phyloP scores from a whole-genome alignment of 1,140 invertebrate genomes.

The Pachypeltis micranthus region DNA sequence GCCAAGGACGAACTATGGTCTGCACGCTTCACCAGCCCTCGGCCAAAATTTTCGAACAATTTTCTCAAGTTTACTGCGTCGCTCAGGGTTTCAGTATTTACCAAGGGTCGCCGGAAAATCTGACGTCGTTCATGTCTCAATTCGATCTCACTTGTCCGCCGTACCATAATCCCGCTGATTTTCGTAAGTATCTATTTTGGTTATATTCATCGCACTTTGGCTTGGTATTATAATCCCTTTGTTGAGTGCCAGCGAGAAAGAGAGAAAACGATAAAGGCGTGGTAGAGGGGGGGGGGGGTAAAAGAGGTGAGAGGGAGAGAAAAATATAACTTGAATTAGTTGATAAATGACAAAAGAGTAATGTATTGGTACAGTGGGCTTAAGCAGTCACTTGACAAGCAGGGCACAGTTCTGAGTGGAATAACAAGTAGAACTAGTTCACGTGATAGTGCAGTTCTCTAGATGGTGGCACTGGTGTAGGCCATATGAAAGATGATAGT shows the following conservation, averaged over 20 bases:
- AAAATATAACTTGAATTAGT: too few species aligned
- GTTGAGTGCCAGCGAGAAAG: background rate
- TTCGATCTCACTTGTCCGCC: conserved; percentile 44
- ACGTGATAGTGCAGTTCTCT: too few species aligned
- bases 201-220: background rate
- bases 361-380: too few species aligned
- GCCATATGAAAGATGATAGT: too few species aligned
- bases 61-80: conserved; percentile 51
- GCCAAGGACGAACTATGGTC: conserved; percentile 49
- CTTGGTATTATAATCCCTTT: background rate
- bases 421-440: too few species aligned
- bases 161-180: conserved; percentile 57
- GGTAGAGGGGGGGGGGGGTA: too few species aligned
- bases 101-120: conserved; percentile 37
- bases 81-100: conserved; percentile 50
- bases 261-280: too few species aligned
- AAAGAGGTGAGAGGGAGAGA: too few species aligned
- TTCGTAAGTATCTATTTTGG: conserved; percentile 37
- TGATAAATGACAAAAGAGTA: too few species aligned
- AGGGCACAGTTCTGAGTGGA: too few species aligned
- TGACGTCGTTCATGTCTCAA: conserved; percentile 46
- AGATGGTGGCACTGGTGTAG: too few species aligned
- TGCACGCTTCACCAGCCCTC: conserved; percentile 59
- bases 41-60: conserved; percentile 53
- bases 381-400: too few species aligned